A percentile compares a stretch with the other conserved stretches of the same genome.
Evolutionary conservation across 2,888 invertebrate species (phyloP).

Genomic region (Idaea biselata): DNA sequence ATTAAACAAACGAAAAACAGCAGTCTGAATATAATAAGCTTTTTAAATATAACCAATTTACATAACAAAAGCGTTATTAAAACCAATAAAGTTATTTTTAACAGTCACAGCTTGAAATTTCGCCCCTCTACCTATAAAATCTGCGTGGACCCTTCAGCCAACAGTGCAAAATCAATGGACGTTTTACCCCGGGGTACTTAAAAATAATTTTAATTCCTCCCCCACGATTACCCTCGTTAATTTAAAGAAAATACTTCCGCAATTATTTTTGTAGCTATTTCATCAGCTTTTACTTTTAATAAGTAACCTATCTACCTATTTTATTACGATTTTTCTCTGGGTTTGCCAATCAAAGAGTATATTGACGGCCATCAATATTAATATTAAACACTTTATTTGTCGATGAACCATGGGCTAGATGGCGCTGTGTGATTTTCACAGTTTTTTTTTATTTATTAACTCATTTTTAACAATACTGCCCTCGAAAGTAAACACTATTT

Average conservation of each 20-base stretch:
- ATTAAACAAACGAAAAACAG: too few species aligned
- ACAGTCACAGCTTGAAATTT: not conserved
- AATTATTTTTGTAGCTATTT: conserved; percentile 47
- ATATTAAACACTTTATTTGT: too few species aligned
- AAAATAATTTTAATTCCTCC: conserved; percentile 50
- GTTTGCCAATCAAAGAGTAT: too few species aligned
- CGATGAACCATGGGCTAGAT: too few species aligned
- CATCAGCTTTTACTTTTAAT: conserved; percentile 19
- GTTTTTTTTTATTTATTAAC: too few species aligned
- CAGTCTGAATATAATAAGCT: not conserved
- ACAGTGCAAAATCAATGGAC: conserved; percentile 55
- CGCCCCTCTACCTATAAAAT: conserved; percentile 10
- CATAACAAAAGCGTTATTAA: not conserved
- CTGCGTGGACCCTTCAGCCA: conserved; percentile 24
- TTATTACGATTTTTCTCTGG: conserved; percentile 8
- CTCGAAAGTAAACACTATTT: too few species aligned
- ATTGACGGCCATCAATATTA: too few species aligned
- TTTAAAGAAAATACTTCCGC: conserved; percentile 49
- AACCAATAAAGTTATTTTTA: not conserved
- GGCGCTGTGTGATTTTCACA: too few species aligned
- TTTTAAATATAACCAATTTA: not conserved
- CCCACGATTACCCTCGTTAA: conserved; percentile 57
- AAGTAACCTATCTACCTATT: not conserved
- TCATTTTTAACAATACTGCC: too few species aligned
- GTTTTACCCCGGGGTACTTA: conserved; percentile 40